These are phyloP conservation scores for Lasiommata megera DNA, from an alignment of 2,888 invertebrate species.

Conservation along the genomic window DNA sequence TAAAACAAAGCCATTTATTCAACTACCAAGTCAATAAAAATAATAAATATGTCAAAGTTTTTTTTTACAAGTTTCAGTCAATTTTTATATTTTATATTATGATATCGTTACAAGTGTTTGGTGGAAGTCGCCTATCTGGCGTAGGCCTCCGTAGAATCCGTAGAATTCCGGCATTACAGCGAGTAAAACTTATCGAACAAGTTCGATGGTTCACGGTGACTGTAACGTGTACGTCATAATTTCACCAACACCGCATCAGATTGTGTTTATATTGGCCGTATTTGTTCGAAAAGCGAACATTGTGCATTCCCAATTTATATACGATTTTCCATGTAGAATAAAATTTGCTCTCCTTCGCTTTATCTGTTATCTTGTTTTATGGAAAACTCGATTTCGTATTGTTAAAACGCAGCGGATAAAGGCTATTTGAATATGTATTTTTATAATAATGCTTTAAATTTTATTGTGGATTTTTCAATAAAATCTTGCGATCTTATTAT, in stretches of 20 bases:
- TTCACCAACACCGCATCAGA: conserved; percentile 34
- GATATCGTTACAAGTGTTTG: too few species aligned
- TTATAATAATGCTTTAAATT: conserved; percentile 7
- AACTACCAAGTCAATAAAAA: too few species aligned
- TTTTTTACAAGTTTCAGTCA: too few species aligned
- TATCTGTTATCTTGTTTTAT: conserved; percentile 22
- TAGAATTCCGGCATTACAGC: too few species aligned
- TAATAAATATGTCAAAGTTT: too few species aligned
- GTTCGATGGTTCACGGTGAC: neutral
- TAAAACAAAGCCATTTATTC: too few species aligned
- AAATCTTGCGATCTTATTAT: neutral
- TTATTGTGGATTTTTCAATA: neutral
- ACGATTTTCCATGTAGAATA: conserved; percentile 28
- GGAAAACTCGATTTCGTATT: conserved; percentile 14
- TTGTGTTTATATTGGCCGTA: conserved; percentile 38
- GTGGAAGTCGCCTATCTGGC: too few species aligned
- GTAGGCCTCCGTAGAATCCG: too few species aligned
- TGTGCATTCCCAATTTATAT: conserved; percentile 33
- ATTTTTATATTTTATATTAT: too few species aligned
- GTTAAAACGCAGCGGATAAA: conserved; percentile 12
- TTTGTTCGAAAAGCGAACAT: conserved; percentile 36
- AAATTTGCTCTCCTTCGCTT: conserved; percentile 24
- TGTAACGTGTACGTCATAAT: conserved; percentile 27
- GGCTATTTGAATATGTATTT: conserved; percentile 12
- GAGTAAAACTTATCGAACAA: neutral